Evolutionary conservation across 2,888 invertebrate genomes (phyloP).

Genomic region (Pandemis cinnamomeana): DNA sequence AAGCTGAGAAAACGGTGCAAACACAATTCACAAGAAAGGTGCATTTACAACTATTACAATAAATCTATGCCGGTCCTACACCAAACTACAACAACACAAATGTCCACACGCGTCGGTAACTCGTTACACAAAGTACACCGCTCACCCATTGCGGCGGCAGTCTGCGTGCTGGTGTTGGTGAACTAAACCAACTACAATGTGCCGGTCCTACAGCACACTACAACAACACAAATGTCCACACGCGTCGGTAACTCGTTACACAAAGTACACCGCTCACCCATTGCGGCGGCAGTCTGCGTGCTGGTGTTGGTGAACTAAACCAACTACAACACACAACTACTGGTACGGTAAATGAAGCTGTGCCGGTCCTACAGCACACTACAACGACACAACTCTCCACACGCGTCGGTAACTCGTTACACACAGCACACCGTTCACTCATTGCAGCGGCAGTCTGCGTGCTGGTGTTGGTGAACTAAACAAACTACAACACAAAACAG

Average conservation of each 20-base stretch:
- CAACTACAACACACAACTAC: not conserved
- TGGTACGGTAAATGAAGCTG: no score
- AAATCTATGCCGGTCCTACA: not conserved
- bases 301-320: slow-evolving; percentile 62
- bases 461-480: slow-evolving; percentile 66
- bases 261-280: slow-evolving; percentile 56
- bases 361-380: slow-evolving; percentile 57
- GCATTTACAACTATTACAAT: not conserved
- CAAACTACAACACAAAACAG: no score
- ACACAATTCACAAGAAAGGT: no score
- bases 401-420: not conserved
- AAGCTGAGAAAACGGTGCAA: no score
- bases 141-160: slow-evolving; percentile 76
- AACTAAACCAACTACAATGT: not conserved
- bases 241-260: not conserved
- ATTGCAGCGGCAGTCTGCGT: slow-evolving; percentile 73
- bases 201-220: not conserved
- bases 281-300: slow-evolving; percentile 73
- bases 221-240: not conserved
- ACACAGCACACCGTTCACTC: slow-evolving; percentile 52
- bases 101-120: not conserved
- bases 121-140: slow-evolving; percentile 31
- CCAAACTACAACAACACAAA: not conserved
- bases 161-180: slow-evolving; percentile 68
- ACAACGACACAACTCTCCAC: not conserved